These are phyloP conservation scores for Habroteleia sp. DNA, from an alignment of 2,888 invertebrate species.

Conservation along the genomic window DNA sequence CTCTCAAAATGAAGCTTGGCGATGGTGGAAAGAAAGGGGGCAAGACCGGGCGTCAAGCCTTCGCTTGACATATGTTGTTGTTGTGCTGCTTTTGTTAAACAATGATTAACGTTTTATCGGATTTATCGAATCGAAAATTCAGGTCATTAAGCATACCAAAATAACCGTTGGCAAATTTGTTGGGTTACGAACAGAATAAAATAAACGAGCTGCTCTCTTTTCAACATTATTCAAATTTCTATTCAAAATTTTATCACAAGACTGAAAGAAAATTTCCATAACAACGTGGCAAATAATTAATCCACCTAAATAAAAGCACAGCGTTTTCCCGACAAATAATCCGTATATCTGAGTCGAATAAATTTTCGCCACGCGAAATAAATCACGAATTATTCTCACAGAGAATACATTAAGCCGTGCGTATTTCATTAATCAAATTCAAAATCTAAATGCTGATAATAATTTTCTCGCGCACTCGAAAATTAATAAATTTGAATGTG, in stretches of 20 bases:
- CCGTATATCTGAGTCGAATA: constrained; percentile 37
- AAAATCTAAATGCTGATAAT: constrained; percentile 41
- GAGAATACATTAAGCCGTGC: constrained; percentile 32
- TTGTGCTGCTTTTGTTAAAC: constrained; percentile 15
- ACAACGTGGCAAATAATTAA: constrained; percentile 40
- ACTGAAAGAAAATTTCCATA: constrained; percentile 38
- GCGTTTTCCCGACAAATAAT: constrained; percentile 39
- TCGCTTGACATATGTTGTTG: constrained; percentile 12
- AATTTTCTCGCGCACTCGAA: constrained; percentile 40
- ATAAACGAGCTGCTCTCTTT: not conserved
- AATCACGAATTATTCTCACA: constrained; percentile 53
- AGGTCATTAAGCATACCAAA: constrained; percentile 24
- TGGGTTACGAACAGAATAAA: not conserved
- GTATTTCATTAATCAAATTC: constrained; percentile 44
- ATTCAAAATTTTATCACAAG: constrained; percentile 13
- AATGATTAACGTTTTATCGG: constrained; percentile 30
- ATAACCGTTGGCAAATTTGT: constrained; percentile 26
- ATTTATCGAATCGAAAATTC: constrained; percentile 25
- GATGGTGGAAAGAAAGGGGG: constrained; percentile 18
- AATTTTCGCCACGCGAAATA: constrained; percentile 32
- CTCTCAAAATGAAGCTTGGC: constrained; percentile 36
- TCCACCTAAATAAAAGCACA: constrained; percentile 34
- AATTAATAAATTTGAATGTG: constrained; percentile 33
- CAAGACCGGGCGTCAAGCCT: not conserved
- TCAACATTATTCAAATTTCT: constrained; percentile 2